Percentiles rank a stretch among this genome's conserved stretches.
Conservation (phyloP, 1,140 invertebrate genomes). For the Brachystomella parvula region DNA sequence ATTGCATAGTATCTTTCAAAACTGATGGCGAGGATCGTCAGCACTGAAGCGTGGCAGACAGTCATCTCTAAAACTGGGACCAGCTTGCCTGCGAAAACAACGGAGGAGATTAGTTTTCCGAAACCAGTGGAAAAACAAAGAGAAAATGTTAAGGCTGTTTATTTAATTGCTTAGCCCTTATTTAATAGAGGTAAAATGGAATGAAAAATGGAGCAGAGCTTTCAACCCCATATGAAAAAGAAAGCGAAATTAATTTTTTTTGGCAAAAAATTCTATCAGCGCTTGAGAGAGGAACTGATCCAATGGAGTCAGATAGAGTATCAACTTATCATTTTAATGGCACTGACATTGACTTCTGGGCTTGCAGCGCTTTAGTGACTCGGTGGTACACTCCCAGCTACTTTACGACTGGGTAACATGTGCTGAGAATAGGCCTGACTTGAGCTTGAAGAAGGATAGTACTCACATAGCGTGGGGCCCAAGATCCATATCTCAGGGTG, state of each 20-base stretch:
- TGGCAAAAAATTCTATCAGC: no score
- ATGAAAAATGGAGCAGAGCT: no score
- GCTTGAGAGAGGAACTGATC: no score
- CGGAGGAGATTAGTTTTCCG: conserved; percentile 1
- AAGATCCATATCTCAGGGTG: conserved; percentile 34
- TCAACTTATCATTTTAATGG: neutral
- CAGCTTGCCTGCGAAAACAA: conserved; percentile 60
- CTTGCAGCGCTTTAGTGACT: neutral
- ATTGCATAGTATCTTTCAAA: conserved; percentile 93
- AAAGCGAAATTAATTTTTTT: neutral
- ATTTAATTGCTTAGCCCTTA: neutral
- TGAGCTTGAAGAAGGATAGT: neutral
- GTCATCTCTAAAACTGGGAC: conserved; percentile 86
- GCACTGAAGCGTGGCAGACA: conserved; percentile 81
- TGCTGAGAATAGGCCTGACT: neutral
- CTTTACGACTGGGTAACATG: neutral
- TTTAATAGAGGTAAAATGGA: neutral
- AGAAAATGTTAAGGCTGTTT: neutral
- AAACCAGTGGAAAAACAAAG: neutral
- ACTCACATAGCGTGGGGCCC: conserved; percentile 31
- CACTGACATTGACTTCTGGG: neutral
- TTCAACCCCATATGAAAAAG: neutral
- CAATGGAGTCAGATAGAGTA: neutral
- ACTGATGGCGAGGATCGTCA: conserved; percentile 86
- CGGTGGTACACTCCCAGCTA: neutral